Evolutionary conservation across 2,797 vertebrate genomes (phyloP), one percentile per base, ranked within the genome.

Genomic region (Rhabdophis nuchalis): DNA sequence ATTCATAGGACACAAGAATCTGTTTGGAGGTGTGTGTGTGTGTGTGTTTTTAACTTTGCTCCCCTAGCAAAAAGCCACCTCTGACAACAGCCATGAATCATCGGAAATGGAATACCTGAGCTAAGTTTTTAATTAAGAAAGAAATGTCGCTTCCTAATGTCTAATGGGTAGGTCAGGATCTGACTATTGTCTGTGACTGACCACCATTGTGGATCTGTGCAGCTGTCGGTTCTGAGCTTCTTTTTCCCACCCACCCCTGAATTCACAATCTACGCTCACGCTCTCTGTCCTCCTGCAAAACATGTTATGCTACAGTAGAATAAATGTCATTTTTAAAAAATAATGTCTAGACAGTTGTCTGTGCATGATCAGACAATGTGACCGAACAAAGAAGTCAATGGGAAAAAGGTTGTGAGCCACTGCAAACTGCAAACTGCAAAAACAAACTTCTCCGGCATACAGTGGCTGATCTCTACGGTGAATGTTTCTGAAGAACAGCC

Each of bases 301-400:
- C 12, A 12, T 57, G 36, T 92, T 93, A 89, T 85, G 50, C 91
- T 93, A 89, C 93, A 92, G 87, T 27, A 93, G 92, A 72, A 93
- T 57, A 90, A 27, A 89, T 4, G 9, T 29, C 5, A 57, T 85
- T 89, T 94, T 95, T 92, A 86, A 94, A 82, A 82, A 82, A 46
- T 41, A 93, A 89, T 94, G 96, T 97, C 96, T 97, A 96, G 96
- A 96, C 96, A 95, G 95, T 91, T 96, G 93, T 94, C 94, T 96
- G 93, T 11, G 0, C 88, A 94, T 8, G 57, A 88, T 92, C 94
- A 96, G 94, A 95, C 93, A 91, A 93, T 95, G 91, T 29, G 52
- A 93, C 95, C 95, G 64, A 87, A 90, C 60, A 93, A 90, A 85
- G 95, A 96, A 94, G 92, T 94, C 93, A 93, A 91, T 82, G 61